A percentile compares a stretch with the other conserved stretches of the same genome.
These are phyloP conservation scores for Euplexia lucipara DNA, from an alignment of 2,888 invertebrate species.

Conservation along the genomic window DNA sequence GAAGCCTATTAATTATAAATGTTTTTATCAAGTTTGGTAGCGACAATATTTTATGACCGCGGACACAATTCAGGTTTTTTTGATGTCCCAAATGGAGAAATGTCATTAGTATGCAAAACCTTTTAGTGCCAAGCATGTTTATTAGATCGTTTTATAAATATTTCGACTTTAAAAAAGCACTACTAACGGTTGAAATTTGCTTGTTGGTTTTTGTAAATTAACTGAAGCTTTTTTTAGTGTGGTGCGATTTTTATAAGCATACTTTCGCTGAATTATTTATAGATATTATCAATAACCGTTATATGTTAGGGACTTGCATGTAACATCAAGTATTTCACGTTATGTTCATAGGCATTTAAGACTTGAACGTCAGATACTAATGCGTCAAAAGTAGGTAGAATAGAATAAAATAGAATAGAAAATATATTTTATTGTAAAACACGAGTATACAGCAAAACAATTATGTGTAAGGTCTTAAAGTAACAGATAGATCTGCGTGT, in stretches of 20 bases:
- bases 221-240: conserved; percentile 31
- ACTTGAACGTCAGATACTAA: no score
- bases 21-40: conserved; percentile 69
- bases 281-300: conserved; percentile 53
- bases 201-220: conserved; percentile 6
- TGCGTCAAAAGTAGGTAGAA: no score
- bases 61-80: conserved; percentile 64
- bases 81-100: conserved; percentile 64
- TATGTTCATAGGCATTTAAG: conserved; percentile 21
- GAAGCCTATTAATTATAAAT: conserved; percentile 68
- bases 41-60: conserved; percentile 69
- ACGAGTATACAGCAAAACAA: no score
- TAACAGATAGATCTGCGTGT: no score
- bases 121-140: conserved; percentile 39
- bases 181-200: background rate
- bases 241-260: conserved; percentile 36
- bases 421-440: no score
- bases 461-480: no score
- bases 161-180: background rate
- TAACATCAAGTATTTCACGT: conserved; percentile 23
- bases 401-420: no score
- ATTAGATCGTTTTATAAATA: background rate
- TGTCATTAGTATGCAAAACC: conserved; percentile 72
- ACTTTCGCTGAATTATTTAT: conserved; percentile 64
- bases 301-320: conserved; percentile 44